Evolutionary conservation across 2,113 vertebrate genomes (phyloP), one percentile per base, ranked within the genome.

Genomic region (Eptesicus fuscus): DNA sequence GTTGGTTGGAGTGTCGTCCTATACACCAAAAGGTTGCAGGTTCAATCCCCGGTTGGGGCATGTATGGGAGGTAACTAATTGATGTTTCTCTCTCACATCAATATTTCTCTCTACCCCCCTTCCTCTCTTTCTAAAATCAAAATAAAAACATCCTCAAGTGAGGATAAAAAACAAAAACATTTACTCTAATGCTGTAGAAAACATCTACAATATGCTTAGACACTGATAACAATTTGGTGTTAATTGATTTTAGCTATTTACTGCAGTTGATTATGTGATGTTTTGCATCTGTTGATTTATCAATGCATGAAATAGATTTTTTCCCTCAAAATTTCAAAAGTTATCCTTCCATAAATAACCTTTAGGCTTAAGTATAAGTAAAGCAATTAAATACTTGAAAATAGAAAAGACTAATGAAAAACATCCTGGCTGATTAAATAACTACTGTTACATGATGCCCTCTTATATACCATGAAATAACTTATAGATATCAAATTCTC

Each of bases 221-320:
- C 61, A 77, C 7, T 40, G n/a, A n/a, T 88, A 85, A 65, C 49
- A 63, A 83, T 42, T 69, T 74, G 42, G 22, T 92, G 20, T 82
- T 92, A 90, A 82, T 11, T 87, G 85, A 90, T 84, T 86, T 87
- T 59, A 88, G 20, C 70, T 77, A 78, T 69, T 92, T 95, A 70
- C 9, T 61, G 11, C 12, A 88, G 20, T 63, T 90, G 49, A 73
- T 88, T 70, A 78, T 83, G 37, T 87, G 32, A 2, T 80, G 49
- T 80, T 95, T 93, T 96, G 56, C 32, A 96, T 82, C 51, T 85
- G 23, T 13, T 94, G 65, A 86, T 74, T 88, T 93, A 87, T 56
- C 44, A 23, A 78, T 51, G 56, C 77, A 83, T 84, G 11, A 84
- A 96, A 89, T 6, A 76, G 17, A 56, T 35, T 94, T 53, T 76